Base-by-base conservation (phyloP, 2,113 vertebrate genomes). In the Grammomys dolichurus region DNA sequence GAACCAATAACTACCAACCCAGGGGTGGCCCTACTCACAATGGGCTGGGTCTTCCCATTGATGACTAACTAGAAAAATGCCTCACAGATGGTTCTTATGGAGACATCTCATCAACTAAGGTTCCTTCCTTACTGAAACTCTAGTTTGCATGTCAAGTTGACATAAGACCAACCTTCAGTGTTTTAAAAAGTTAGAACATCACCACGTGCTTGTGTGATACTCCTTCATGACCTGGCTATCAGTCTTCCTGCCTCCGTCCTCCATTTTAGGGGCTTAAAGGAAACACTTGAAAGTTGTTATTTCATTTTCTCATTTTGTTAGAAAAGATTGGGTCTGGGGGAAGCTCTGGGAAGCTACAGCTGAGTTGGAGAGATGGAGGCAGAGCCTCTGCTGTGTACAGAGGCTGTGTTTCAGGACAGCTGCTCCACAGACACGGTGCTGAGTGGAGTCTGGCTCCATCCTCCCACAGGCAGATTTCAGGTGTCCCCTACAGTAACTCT, bases 181-280 rank as follows among this genome's bases (percentile, higher is more conserved):
- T 40, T 73, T 73, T 43, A 43, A 43, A 87, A 84, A 5, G 1
- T 63, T 14, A 76, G 86, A 84, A 46, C 78, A 73, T 58, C 4
- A 3, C 1, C 48, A 5, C 0, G 0, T 77, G 56, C 28, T 56
- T 56, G 36, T 13, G 26, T 11, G 3, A 0, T 4, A 4, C n/a
- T 56, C 51, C 31, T 43, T 16, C 65, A 2, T 9, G 22, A 40
- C 40, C 7, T 0, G 1, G 16, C 0, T 20, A 3, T 26, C 3
- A 40, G 63, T 48, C 40, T 33, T 19, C 1, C 10, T 4, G 20
- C 4, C 26, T 36, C 70, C 46, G 60, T 60, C 46, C 60, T 93
- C 89, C 40, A 69, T 43, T 54, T 51, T 13, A 1, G 67, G 33
- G 40, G n/a, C 17, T 73, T 48, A 58, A 19, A 33, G 65, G 33